Evolutionary conservation across 2,888 invertebrate genomes (phyloP).

Genomic region (Danaus chrysippus): DNA sequence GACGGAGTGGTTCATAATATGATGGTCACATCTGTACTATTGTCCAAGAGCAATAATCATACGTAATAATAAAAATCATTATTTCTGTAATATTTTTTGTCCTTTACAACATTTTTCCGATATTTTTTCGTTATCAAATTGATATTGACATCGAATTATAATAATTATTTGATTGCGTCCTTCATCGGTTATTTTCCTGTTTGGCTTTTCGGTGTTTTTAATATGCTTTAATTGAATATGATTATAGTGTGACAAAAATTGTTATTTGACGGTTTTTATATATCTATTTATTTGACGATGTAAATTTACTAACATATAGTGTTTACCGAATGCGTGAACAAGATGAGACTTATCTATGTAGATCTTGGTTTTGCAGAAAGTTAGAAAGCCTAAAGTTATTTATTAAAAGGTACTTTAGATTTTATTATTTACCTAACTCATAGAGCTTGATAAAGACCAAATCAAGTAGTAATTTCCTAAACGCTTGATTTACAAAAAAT

Average conservation of each 20-base stretch:
- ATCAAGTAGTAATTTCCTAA: too few species aligned
- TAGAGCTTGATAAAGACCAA: too few species aligned
- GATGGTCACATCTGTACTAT: conserved; percentile 48
- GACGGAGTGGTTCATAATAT: conserved; percentile 42
- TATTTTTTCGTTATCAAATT: conserved; percentile 61
- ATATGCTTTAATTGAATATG: conserved; percentile 18
- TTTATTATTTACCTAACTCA: too few species aligned
- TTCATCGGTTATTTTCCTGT: conserved; percentile 30
- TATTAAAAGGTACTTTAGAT: too few species aligned
- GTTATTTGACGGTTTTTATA: conserved; percentile 20
- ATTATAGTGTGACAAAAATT: conserved; percentile 29
- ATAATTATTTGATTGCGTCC: conserved; percentile 40
- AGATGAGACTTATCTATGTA: too few species aligned
- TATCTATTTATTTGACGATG: neutral
- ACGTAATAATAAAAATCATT: conserved; percentile 64
- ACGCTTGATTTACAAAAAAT: too few species aligned
- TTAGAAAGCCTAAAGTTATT: too few species aligned
- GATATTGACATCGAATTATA: conserved; percentile 70
- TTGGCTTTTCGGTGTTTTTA: conserved; percentile 11
- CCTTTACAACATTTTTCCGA: conserved; percentile 53
- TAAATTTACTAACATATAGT: too few species aligned
- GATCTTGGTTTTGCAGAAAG: too few species aligned
- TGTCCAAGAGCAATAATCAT: conserved; percentile 72
- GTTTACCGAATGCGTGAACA: too few species aligned
- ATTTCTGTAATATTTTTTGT: conserved; percentile 66